Percentiles rank a stretch among this genome's conserved stretches.
These are phyloP conservation scores for Myoxocephalus aenaeus DNA, from an alignment of 2,797 vertebrate genomes.

Conservation along the genomic window DNA sequence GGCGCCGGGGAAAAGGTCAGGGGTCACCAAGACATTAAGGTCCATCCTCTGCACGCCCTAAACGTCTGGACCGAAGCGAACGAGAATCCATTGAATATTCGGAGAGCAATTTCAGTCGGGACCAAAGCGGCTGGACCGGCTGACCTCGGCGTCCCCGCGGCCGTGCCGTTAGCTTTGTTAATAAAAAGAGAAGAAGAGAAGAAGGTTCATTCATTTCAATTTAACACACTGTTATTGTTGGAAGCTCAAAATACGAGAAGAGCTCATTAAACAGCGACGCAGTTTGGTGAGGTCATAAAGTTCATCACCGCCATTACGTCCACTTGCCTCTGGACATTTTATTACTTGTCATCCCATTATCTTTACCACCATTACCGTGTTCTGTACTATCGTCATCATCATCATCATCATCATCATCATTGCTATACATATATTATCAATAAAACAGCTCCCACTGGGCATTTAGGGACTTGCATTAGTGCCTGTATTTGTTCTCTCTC, in stretches of 20 bases:
- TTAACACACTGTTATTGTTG: not conserved
- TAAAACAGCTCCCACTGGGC: conserved; percentile 27
- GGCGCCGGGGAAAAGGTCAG: not conserved
- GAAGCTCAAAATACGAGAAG: not conserved
- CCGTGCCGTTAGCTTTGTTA: not conserved
- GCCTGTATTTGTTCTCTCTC: conserved; percentile 47
- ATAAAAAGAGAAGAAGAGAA: not conserved
- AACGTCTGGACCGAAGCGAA: not conserved
- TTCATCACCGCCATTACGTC: conserved; percentile 12
- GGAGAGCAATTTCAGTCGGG: not conserved
- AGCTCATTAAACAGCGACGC: not conserved
- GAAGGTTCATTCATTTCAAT: not conserved
- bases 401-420: conserved; percentile 28
- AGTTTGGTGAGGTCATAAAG: not conserved
- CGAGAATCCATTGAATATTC: not conserved
- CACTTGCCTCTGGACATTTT: conserved; percentile 26
- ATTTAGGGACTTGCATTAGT: conserved; percentile 38
- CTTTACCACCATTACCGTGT: conserved; percentile 34
- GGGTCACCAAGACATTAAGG: no score
- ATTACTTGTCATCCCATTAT: conserved; percentile 43
- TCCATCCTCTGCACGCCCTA: not conserved
- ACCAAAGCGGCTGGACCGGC: not conserved
- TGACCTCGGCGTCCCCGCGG: not conserved
- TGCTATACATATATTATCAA: conserved; percentile 29
- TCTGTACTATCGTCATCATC: conserved; percentile 12